Percentiles rank a stretch among this genome's conserved stretches.
phyloP scores from a whole-genome alignment of 2,797 vertebrate genomes.

The Helarctos malayanus region DNA sequence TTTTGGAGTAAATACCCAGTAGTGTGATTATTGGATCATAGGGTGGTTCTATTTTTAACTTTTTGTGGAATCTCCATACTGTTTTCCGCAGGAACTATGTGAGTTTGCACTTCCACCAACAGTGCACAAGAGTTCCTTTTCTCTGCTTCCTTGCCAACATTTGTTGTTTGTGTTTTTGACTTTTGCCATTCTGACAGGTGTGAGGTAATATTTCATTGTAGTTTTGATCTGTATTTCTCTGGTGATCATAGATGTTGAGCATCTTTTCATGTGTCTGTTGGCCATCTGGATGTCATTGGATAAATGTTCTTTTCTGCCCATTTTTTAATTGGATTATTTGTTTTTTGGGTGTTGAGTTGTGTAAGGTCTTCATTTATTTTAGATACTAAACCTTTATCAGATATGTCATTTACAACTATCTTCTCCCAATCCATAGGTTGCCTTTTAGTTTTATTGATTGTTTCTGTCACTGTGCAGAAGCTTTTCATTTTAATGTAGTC shows the following conservation, averaged over 20 bases:
- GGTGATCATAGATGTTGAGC: not conserved
- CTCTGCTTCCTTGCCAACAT: not conserved
- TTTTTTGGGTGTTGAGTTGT: not conserved
- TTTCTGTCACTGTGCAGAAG: not conserved
- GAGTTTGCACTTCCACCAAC: not conserved
- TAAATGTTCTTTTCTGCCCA: not conserved
- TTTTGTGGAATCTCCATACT: not conserved
- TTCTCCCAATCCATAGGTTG: not conserved
- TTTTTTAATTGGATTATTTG: not conserved
- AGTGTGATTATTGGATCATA: not conserved
- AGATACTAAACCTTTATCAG: not conserved
- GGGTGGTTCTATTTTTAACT: not conserved
- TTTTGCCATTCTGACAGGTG: not conserved
- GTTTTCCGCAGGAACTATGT: not conserved
- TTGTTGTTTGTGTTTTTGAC: not conserved
- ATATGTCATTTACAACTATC: not conserved
- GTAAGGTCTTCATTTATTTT: not conserved
- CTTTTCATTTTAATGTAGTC: not conserved
- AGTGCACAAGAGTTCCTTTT: not conserved
- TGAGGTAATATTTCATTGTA: not conserved
- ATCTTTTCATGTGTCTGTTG: not conserved
- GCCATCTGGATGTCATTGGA: not conserved
- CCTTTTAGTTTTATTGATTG: not conserved
- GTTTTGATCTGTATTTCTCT: not conserved
- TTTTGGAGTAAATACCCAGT: not conserved